Evolutionary conservation across 1,140 invertebrate species (phyloP).

Genomic region (Ericerus pela): DNA sequence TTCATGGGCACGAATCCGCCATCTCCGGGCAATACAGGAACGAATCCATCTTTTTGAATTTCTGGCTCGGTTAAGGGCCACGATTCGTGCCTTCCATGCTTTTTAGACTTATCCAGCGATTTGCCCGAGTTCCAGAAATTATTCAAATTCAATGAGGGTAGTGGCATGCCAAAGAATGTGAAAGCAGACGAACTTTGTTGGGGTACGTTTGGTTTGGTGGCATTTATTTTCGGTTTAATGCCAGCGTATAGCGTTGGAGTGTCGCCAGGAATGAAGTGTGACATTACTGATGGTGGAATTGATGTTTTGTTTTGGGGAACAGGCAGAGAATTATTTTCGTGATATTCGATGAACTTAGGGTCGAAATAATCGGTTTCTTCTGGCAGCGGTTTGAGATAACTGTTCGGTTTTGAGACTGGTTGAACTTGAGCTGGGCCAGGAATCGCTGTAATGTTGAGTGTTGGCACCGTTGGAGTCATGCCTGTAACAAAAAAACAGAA

Average conservation of each 20-base stretch:
- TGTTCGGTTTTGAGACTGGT: background rate
- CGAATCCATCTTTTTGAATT: constrained; percentile 18
- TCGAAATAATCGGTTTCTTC: constrained; percentile 64
- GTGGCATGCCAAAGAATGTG: constrained; percentile 67
- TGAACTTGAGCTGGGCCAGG: background rate
- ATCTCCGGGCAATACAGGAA: constrained; percentile 14
- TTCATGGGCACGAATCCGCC: constrained; percentile 49
- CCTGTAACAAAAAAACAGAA: background rate
- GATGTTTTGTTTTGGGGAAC: background rate
- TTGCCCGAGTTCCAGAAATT: constrained; percentile 40
- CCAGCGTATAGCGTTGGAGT: constrained; percentile 48
- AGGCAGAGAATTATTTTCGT: constrained; percentile 27
- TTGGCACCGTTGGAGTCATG: background rate
- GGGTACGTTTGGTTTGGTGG: background rate
- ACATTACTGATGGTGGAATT: constrained; percentile 22
- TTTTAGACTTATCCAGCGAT: constrained; percentile 27
- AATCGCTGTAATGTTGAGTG: background rate
- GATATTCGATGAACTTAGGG: constrained; percentile 61
- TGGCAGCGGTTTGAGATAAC: constrained; percentile 36
- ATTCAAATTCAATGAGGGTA: constrained; percentile 53
- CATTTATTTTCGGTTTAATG: constrained; percentile 11
- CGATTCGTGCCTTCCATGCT: constrained; percentile 30
- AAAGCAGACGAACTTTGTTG: constrained; percentile 39
- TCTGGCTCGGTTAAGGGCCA: constrained; percentile 29
- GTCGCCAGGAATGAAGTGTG: constrained; percentile 38